A percentile compares a stretch with the other conserved stretches of the same genome.
These are phyloP conservation scores for Epinephelus moara DNA, from an alignment of 2,113 vertebrate species.

Conservation along the genomic window DNA sequence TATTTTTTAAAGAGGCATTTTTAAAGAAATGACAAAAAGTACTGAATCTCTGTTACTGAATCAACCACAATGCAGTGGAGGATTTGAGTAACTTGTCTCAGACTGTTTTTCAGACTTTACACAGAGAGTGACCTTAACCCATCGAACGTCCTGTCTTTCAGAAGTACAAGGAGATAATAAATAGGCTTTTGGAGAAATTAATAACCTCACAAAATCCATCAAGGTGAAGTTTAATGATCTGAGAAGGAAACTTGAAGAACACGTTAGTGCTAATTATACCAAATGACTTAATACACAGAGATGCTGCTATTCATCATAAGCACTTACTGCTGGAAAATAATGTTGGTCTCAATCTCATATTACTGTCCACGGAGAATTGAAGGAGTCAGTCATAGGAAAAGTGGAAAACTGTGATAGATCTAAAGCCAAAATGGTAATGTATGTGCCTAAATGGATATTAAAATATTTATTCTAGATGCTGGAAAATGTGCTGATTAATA, in stretches of 20 bases:
- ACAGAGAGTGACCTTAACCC: slow-evolving; percentile 29
- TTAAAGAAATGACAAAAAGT: not conserved
- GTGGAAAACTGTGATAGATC: not conserved
- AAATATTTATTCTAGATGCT: not conserved
- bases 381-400: not conserved
- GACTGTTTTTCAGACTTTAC: slow-evolving; percentile 14
- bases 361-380: not conserved
- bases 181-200: slow-evolving; percentile 59
- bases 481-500: not conserved
- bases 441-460: not conserved
- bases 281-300: slow-evolving; percentile 35
- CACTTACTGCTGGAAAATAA: slow-evolving; percentile 5
- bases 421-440: not conserved
- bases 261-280: slow-evolving; percentile 28
- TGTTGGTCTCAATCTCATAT: not conserved
- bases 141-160: slow-evolving; percentile 4
- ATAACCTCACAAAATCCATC: slow-evolving; percentile 54
- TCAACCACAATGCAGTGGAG: not conserved
- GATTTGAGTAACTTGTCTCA: not conserved
- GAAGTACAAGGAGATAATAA: slow-evolving; percentile 49
- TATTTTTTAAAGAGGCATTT: not conserved
- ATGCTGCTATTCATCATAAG: slow-evolving; percentile 29
- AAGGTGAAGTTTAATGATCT: slow-evolving; percentile 62
- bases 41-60: not conserved
- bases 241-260: slow-evolving; percentile 47